These are phyloP conservation scores for Platygyra sinensis DNA, from an alignment of 64 coral and sea anemone genomes.

Conservation along the genomic window DNA sequence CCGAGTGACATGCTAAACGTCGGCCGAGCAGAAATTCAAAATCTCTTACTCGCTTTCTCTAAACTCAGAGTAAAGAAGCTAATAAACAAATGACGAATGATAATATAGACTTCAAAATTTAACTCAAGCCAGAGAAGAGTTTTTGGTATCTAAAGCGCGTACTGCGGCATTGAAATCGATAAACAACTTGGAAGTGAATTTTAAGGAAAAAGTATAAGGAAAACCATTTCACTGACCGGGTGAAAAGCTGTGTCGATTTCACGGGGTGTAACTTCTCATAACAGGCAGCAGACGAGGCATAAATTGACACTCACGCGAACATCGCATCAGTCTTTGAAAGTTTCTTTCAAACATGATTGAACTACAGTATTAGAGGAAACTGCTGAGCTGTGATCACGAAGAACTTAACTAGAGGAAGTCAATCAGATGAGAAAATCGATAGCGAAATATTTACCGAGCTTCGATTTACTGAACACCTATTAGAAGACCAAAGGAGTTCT, in stretches of 20 bases:
- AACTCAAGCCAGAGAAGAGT: too few species aligned
- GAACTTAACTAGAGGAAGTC: slow-evolving; percentile 8
- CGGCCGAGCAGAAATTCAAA: not conserved
- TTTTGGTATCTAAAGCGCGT: too few species aligned
- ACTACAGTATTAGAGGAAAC: slow-evolving; percentile 13
- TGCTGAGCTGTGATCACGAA: not conserved
- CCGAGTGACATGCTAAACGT: not conserved
- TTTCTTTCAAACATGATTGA: not conserved
- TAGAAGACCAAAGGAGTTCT: not conserved
- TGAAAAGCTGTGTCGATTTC: not conserved
- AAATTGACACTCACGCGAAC: not conserved
- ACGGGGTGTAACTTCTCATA: not conserved
- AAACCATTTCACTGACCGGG: slow-evolving; percentile 4
- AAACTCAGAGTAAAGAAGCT: too few species aligned
- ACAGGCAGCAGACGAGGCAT: not conserved
- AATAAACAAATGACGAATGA: too few species aligned
- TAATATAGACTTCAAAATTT: not conserved
- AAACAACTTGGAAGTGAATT: not conserved
- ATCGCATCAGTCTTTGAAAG: not conserved
- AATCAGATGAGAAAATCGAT: slow-evolving; percentile 5
- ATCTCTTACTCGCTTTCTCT: too few species aligned
- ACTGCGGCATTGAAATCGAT: too few species aligned
- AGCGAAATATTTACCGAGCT: slow-evolving; percentile 24
- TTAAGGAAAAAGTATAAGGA: not conserved
- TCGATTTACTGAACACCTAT: not conserved